A percentile compares a stretch with the other conserved stretches of the same genome.
Evolutionary conservation across 2,113 vertebrate genomes (phyloP).

Genomic region (Cyanoramphus novaezelandiae): DNA sequence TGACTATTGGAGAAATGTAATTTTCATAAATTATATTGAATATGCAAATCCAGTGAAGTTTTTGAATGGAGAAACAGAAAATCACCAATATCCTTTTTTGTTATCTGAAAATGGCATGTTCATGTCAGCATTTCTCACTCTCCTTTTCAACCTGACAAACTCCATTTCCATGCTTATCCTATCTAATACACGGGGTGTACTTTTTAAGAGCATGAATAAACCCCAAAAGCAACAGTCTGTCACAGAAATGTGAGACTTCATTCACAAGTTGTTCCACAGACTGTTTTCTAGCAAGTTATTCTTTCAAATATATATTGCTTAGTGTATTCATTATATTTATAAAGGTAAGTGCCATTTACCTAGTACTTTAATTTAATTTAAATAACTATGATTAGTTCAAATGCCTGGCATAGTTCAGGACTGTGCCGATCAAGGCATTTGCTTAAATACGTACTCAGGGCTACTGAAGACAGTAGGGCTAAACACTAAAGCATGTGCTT

Average conservation of each 20-base stretch:
- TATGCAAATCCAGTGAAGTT: neutral
- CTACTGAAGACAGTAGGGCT: neutral
- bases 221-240: neutral
- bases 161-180: neutral
- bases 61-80: neutral
- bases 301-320: neutral
- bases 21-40: neutral
- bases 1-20: neutral
- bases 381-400: neutral
- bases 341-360: neutral
- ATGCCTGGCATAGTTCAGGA: neutral
- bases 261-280: neutral
- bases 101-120: neutral
- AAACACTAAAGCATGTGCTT: neutral
- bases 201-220: neutral
- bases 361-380: neutral
- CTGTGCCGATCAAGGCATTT: neutral
- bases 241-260: neutral
- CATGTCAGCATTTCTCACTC: neutral
- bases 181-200: neutral
- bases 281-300: neutral
- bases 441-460: neutral
- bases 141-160: neutral
- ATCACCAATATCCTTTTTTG: neutral
- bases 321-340: neutral